These are phyloP conservation scores for Zosterops lateralis DNA, from an alignment of 2,113 vertebrate genomes.

Conservation along the genomic window DNA sequence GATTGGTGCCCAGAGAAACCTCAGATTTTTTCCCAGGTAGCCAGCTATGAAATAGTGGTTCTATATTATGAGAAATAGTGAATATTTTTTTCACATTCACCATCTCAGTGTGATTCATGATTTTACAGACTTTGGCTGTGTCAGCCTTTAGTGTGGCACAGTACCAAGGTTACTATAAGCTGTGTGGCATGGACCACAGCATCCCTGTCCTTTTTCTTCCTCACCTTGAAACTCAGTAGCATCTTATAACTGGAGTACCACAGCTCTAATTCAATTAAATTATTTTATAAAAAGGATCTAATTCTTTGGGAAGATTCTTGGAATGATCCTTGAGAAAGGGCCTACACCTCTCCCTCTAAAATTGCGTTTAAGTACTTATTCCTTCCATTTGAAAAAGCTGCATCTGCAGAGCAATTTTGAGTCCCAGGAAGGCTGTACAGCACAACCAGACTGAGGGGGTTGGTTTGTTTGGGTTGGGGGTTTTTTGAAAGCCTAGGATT, in stretches of 20 bases:
- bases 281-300: neutral
- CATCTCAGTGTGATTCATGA: neutral
- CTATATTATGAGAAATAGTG: neutral
- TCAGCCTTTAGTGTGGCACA: neutral
- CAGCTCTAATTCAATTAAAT: neutral
- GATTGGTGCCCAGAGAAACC: neutral
- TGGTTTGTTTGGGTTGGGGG: neutral
- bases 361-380: neutral
- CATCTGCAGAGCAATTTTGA: neutral
- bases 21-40: neutral
- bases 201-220: neutral
- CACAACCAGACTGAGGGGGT: neutral
- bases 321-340: neutral
- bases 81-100: neutral
- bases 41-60: neutral
- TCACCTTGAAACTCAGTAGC: neutral
- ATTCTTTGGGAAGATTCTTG: neutral
- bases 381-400: neutral
- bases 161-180: neutral
- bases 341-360: neutral
- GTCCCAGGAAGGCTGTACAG: neutral
- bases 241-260: neutral
- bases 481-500: neutral
- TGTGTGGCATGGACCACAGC: neutral
- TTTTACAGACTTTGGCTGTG: neutral